Evolutionary conservation across 2,888 invertebrate species (phyloP).

Genomic region (Portevinia maculata): DNA sequence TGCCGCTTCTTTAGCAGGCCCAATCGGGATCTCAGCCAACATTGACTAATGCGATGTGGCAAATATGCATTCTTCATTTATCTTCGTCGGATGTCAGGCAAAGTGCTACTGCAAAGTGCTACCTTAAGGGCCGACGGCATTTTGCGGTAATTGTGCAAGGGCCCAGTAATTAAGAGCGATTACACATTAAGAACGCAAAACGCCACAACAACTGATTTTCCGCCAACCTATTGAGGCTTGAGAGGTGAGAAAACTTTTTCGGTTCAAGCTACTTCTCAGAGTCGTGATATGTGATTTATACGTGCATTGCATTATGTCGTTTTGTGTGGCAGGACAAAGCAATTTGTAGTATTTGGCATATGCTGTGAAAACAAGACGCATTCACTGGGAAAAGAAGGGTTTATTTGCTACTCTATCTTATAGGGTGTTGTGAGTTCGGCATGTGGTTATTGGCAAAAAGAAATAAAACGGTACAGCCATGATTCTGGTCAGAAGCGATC

Average conservation of each 20-base stretch:
- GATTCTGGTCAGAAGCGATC: too few relatives aligned
- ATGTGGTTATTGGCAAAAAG: too few relatives aligned
- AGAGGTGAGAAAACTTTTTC: conserved; percentile 59
- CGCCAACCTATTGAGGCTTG: conserved; percentile 32
- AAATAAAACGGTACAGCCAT: too few relatives aligned
- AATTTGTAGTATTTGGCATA: conserved; percentile 65
- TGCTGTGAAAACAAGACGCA: conserved; percentile 38
- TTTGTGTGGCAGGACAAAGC: conserved; percentile 67
- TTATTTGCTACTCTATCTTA: too few relatives aligned
- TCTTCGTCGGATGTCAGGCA: conserved; percentile 72
- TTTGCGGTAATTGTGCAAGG: conserved; percentile 74
- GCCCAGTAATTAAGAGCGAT: conserved; percentile 73
- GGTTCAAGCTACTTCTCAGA: conserved; percentile 46
- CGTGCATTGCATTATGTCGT: conserved; percentile 40
- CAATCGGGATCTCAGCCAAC: conserved; percentile 51
- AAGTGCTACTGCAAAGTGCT: conserved; percentile 74
- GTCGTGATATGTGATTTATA: conserved; percentile 64
- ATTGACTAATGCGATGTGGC: conserved; percentile 73
- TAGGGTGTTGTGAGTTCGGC: too few relatives aligned
- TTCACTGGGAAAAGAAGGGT: conserved; percentile 40
- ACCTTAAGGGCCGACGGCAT: conserved; percentile 71
- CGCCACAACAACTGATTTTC: conserved; percentile 68
- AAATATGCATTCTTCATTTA: conserved; percentile 74
- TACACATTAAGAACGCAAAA: conserved; percentile 72
- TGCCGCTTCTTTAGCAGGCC: conserved; percentile 36